phyloP scores from a whole-genome alignment of 2,888 invertebrate genomes.

The Thymelicus lineola region DNA sequence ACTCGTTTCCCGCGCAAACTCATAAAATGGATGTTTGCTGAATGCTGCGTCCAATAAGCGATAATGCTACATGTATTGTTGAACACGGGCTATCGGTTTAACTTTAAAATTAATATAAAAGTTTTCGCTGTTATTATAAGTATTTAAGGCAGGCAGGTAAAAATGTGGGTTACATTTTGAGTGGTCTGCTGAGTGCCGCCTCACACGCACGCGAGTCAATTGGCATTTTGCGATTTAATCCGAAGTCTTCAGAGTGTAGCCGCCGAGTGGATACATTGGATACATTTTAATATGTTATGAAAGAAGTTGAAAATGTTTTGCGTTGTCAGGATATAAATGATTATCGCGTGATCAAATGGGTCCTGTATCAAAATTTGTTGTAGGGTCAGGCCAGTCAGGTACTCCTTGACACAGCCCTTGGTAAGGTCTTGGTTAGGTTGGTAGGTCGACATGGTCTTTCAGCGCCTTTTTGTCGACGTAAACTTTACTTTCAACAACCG shows the following conservation, averaged over 20 bases:
- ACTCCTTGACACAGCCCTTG: no score
- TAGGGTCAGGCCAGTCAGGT: no score
- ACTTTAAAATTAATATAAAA: constrained; percentile 13
- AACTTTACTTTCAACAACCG: no score
- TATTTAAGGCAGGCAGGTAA: neutral
- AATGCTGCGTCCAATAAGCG: constrained; percentile 6
- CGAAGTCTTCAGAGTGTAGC: neutral
- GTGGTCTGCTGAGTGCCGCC: neutral
- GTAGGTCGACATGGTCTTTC: no score
- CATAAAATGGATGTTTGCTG: constrained; percentile 9
- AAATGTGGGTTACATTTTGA: neutral
- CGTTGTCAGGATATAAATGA: no score
- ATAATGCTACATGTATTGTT: constrained; percentile 11
- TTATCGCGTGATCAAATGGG: no score
- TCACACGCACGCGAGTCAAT: neutral
- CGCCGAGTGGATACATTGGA: neutral
- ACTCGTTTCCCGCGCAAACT: constrained; percentile 15
- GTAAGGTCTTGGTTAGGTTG: no score
- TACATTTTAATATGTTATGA: no score
- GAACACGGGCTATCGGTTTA: constrained; percentile 1
- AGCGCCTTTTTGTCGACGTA: no score
- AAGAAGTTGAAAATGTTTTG: no score
- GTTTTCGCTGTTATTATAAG: neutral
- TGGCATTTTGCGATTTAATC: neutral
- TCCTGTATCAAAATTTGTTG: no score